Conservation (phyloP, 1,140 invertebrate species). For the Leptopilina boulardi region DNA sequence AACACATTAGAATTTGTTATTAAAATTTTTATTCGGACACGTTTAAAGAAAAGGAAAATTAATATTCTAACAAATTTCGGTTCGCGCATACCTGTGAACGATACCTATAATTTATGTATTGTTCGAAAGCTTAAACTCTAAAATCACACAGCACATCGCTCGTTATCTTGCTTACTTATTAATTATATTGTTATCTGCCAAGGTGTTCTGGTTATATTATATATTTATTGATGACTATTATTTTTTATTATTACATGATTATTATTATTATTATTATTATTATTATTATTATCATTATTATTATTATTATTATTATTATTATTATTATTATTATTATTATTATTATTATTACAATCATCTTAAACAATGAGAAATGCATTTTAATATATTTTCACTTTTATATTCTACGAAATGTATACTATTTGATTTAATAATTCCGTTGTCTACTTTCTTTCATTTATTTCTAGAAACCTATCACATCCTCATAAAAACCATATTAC, state of each 20-base stretch:
- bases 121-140: conserved; percentile 53
- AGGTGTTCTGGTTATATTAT: conserved; percentile 76
- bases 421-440: conserved; percentile 75
- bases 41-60: conserved; percentile 39
- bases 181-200: conserved; percentile 73
- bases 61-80: conserved; percentile 38
- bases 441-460: conserved; percentile 67
- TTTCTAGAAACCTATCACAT: conserved; percentile 69
- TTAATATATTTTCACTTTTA: conserved; percentile 77
- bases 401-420: conserved; percentile 76
- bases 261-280: conserved; percentile 61
- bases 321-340: conserved; percentile 68
- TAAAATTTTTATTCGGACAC: conserved; percentile 44
- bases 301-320: conserved; percentile 52
- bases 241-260: conserved; percentile 62
- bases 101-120: conserved; percentile 44
- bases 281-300: conserved; percentile 67
- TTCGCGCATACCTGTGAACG: conserved; percentile 56
- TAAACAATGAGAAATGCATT: conserved; percentile 75
- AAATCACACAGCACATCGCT: conserved; percentile 60
- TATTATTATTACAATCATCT: conserved; percentile 67
- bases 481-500: conserved; percentile 52
- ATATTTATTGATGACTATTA: conserved; percentile 74
- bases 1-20: neutral
- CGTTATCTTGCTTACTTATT: conserved; percentile 75